These are phyloP conservation scores for Cephalopterus ornatus DNA, from an alignment of 2,113 vertebrate species.

Conservation along the genomic window DNA sequence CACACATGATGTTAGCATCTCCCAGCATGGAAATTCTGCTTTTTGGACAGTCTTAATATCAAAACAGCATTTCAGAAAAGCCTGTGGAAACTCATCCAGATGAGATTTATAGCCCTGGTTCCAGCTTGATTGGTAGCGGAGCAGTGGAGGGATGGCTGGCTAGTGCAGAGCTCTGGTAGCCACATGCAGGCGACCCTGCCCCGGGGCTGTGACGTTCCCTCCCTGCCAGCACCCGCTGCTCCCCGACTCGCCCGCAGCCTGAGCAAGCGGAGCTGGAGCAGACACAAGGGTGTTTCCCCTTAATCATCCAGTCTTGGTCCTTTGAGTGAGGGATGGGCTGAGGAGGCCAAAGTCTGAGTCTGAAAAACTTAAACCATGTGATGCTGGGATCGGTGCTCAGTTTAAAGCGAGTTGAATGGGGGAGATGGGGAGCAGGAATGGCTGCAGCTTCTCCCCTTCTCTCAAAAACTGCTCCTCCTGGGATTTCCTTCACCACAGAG, in stretches of 20 bases:
- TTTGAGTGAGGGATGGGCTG: not conserved
- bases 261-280: not conserved
- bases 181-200: not conserved
- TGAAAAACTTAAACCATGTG: not conserved
- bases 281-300: constrained; percentile 5
- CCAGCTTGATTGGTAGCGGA: not conserved
- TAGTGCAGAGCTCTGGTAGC: not conserved
- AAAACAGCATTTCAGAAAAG: not conserved
- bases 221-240: not conserved
- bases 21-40: not conserved
- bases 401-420: not conserved
- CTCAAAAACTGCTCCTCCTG: not conserved
- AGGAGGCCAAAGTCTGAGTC: not conserved
- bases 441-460: not conserved
- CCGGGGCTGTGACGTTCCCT: not conserved
- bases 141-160: not conserved
- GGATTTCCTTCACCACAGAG: not conserved
- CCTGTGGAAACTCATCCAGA: rapidly evolving
- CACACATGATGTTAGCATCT: not conserved
- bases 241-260: not conserved
- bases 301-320: not conserved
- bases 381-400: not conserved
- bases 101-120: not conserved
- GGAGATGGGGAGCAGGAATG: not conserved
- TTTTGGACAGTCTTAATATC: not conserved